Evolutionary conservation across 2,113 vertebrate genomes (phyloP).

Genomic region (Petrocephalus zakoni): DNA sequence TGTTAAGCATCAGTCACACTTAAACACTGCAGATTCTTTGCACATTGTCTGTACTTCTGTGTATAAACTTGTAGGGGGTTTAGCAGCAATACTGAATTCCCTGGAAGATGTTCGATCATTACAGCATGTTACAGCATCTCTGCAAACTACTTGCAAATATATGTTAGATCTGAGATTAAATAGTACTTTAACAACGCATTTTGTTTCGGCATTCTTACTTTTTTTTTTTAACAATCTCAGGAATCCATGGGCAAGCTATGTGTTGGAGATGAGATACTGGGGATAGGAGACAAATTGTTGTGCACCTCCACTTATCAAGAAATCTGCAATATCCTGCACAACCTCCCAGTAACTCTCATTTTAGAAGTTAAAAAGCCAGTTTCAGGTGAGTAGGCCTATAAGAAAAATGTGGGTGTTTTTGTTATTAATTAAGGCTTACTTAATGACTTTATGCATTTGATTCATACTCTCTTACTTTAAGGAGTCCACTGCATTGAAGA

Average conservation of each 20-base stretch:
- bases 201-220: neutral
- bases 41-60: neutral
- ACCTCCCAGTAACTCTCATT: slow-evolving; percentile 62
- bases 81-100: neutral
- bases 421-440: neutral
- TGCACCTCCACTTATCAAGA: slow-evolving; percentile 66
- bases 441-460: too few species aligned
- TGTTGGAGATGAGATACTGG: slow-evolving; percentile 69
- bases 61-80: neutral
- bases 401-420: neutral
- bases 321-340: slow-evolving; percentile 68
- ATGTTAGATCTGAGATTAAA: neutral
- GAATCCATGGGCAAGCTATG: slow-evolving; percentile 66
- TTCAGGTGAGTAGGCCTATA: slow-evolving; percentile 63
- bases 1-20: neutral
- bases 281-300: slow-evolving; percentile 63
- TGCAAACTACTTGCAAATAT: neutral
- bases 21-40: neutral
- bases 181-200: neutral
- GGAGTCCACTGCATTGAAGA: too few species aligned
- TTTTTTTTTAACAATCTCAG: slow-evolving; percentile 48
- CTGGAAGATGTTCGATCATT: neutral
- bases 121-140: neutral
- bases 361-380: slow-evolving; percentile 65
- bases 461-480: too few species aligned